Evolutionary conservation across 1,140 invertebrate genomes (phyloP).

Genomic region (Nebria ingens): DNA sequence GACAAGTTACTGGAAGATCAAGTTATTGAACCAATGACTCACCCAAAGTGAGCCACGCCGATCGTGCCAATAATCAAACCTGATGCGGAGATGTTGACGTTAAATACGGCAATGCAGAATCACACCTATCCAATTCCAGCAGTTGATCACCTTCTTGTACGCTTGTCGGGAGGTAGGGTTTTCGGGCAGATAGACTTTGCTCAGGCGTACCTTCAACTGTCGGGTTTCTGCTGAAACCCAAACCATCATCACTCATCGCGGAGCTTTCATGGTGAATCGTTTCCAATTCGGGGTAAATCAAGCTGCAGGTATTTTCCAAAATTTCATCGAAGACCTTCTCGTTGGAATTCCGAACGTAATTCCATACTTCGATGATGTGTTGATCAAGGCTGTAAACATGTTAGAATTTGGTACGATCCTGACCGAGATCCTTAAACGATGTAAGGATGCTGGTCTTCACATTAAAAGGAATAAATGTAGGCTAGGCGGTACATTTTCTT

Average conservation of each 20-base stretch:
- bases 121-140: conserved; percentile 22
- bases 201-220: conserved; percentile 18
- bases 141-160: conserved; percentile 32
- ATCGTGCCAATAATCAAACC: conserved; percentile 32
- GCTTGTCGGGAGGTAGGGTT: conserved; percentile 18
- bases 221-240: conserved; percentile 7
- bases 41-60: conserved; percentile 30
- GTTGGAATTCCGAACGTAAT: too few species aligned
- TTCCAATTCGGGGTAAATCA: conserved; percentile 19
- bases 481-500: too few species aligned
- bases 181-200: conserved; percentile 19
- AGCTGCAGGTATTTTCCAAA: conserved; percentile 29
- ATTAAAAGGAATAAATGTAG: too few species aligned
- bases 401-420: too few species aligned
- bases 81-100: conserved; percentile 26
- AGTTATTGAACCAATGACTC: conserved; percentile 7
- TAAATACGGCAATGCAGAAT: conserved; percentile 24
- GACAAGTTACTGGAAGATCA: too few species aligned
- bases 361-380: too few species aligned
- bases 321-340: conserved; percentile 30
- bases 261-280: conserved; percentile 14
- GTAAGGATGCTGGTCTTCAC: too few species aligned
- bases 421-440: too few species aligned
- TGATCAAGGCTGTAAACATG: too few species aligned
- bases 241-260: conserved; percentile 19